Base-by-base conservation (phyloP, 2,888 invertebrate genomes). In the Euclidia mi region DNA sequence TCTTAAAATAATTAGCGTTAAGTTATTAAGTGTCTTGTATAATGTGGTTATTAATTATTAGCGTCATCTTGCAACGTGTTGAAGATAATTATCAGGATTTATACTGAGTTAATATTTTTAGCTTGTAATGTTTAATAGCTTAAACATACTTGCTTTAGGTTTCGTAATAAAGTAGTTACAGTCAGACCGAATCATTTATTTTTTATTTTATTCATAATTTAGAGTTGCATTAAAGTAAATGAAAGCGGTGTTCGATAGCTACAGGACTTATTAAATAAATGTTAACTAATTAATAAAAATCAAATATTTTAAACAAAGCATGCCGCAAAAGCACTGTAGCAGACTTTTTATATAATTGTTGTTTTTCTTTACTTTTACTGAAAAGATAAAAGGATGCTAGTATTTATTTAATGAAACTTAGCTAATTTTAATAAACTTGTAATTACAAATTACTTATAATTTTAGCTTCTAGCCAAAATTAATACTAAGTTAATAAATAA, bases 401-500 rank as follows among this genome's bases (percentile, higher is more conserved):
- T 15, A 2, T 28, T 28, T 3, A 14, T 34, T 35, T 4, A 2
- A 9, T 15, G 14, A 12, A 12, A 37, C 7, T 40, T 18, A 51
- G 38, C 41, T 45, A 45, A 41, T 52, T 62, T 47, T 0, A 50
- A 52, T 58, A 20, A 28, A 10, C 11, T 44, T 55, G 18, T 32
- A 45, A 41, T 28, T 40, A 38, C 20, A 12, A 9, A n/a, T 62
- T 17, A 20, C 25, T 49, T 52, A 29, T 58, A 52, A 1, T 20
- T 48, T 72, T 58, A 65, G 73, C 65, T 72, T 65, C 6, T 50
- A 73, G 38, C 42, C 44, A 45, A 49, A 44, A 38, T 46, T 55
- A 52, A 45, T n/a, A 37, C 44, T 60, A 66, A 59, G 48, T 69
- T 51, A 46, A 43, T 11, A 45, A 32, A 35, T 47, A 52, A 57